Percentiles rank a stretch among this genome's conserved stretches.
These are phyloP conservation scores for Gulo gulo DNA, from an alignment of 2,113 vertebrate genomes.

Conservation along the genomic window DNA sequence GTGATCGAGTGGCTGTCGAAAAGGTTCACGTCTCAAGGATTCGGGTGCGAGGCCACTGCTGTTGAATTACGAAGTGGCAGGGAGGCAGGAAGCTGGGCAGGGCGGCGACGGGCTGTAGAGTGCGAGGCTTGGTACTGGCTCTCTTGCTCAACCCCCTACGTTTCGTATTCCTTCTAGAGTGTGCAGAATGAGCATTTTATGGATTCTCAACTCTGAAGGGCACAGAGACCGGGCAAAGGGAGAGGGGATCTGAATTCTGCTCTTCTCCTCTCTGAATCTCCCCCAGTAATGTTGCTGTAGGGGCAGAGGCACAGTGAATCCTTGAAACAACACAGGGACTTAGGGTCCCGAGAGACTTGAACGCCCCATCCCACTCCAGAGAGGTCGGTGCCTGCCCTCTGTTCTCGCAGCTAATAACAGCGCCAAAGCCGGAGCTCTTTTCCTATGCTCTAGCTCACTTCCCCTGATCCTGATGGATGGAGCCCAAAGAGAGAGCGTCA, in stretches of 20 bases:
- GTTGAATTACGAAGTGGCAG: neutral
- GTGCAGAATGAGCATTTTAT: rapidly evolving
- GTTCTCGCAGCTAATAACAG: rapidly evolving
- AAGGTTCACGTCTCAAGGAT: neutral
- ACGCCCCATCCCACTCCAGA: neutral
- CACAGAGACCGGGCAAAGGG: neutral
- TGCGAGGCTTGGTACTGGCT: neutral
- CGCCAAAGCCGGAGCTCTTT: neutral
- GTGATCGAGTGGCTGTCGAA: neutral
- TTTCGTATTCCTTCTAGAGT: neutral
- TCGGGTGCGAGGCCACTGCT: neutral
- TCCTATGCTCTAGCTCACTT: rapidly evolving
- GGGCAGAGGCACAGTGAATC: too few relatives aligned
- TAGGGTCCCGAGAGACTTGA: neutral
- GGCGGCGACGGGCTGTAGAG: too few relatives aligned
- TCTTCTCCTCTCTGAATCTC: rapidly evolving
- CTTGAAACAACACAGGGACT: rapidly evolving
- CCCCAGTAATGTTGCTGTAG: neutral
- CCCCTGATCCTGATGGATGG: neutral
- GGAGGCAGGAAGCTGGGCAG: neutral
- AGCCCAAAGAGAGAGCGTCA: neutral
- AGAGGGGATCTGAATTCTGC: neutral
- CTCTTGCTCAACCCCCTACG: neutral
- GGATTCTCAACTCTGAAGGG: neutral
- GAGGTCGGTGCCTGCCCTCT: neutral